Percentiles rank a stretch among this genome's conserved stretches.
phyloP scores from a whole-genome alignment of 2,797 vertebrate species.

The Amphiprion clarkii region DNA sequence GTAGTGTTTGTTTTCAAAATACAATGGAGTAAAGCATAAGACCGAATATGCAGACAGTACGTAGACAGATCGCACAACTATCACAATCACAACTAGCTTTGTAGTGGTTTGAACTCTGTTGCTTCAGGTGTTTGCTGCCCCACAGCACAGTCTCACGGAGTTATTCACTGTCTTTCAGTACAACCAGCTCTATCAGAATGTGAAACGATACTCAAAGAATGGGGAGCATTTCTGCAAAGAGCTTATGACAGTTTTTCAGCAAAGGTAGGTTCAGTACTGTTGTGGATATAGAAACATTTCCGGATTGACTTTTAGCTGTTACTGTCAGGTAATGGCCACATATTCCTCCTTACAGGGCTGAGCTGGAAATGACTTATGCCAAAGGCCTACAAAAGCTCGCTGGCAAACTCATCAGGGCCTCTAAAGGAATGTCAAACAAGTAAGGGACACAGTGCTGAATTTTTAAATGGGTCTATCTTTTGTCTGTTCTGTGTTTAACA shows the following conservation, averaged over 20 bases:
- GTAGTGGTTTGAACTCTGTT: not conserved
- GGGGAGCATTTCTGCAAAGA: slow-evolving; percentile 93
- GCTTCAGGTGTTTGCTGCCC: not conserved
- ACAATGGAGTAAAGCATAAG: not conserved
- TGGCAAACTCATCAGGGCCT: slow-evolving; percentile 86
- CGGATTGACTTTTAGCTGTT: not conserved
- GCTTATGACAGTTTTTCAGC: slow-evolving; percentile 89
- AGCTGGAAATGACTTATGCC: slow-evolving; percentile 88
- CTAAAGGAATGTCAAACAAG: slow-evolving; percentile 88
- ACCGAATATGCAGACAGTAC: not conserved
- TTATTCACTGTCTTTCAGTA: slow-evolving; percentile 83
- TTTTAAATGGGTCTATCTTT: slow-evolving; percentile 24
- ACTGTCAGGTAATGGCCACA: slow-evolving; percentile 13
- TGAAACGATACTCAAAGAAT: slow-evolving; percentile 90
- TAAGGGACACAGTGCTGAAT: slow-evolving; percentile 75
- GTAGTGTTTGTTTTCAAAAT: slow-evolving; percentile 16
- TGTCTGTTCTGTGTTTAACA: slow-evolving; percentile 34
- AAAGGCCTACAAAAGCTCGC: slow-evolving; percentile 91
- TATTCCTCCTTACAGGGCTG: slow-evolving; percentile 78
- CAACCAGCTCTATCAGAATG: slow-evolving; percentile 90
- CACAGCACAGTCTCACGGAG: not conserved
- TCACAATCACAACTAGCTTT: not conserved
- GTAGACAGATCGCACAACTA: not conserved
- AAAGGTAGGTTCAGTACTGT: slow-evolving; percentile 82
- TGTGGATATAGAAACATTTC: not conserved